Evolutionary conservation across 2,797 vertebrate species (phyloP).

Genomic region (Rhinogobio ventralis): DNA sequence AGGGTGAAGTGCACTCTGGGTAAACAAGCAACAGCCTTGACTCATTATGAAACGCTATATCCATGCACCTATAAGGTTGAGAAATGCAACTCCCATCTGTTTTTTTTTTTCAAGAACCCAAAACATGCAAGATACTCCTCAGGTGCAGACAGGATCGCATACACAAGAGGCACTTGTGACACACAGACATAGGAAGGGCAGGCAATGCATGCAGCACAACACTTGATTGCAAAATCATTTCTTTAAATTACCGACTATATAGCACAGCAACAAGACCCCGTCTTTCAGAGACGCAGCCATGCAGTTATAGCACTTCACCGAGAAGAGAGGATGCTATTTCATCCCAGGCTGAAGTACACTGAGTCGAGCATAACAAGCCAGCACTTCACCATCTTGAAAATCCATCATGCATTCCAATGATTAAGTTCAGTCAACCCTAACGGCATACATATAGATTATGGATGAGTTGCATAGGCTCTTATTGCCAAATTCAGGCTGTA

Average conservation of each 20-base stretch:
- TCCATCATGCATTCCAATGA: conserved; percentile 49
- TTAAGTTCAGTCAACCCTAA: conserved; percentile 40
- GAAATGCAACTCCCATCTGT: conserved; percentile 7
- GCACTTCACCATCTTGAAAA: conserved; percentile 28
- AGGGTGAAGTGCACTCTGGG: background rate
- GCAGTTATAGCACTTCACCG: conserved; percentile 12
- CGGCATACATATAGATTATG: conserved; percentile 27
- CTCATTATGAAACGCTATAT: conserved; percentile 1
- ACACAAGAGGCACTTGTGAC: conserved; percentile 1
- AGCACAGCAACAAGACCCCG: background rate
- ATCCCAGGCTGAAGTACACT: conserved; percentile 16
- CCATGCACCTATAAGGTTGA: conserved; percentile 22
- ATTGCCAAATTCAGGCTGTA: background rate
- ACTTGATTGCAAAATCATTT: background rate
- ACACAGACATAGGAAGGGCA: background rate
- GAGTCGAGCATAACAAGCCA: conserved; percentile 34
- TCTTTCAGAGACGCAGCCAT: conserved; percentile 32
- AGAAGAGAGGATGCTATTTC: conserved; percentile 26
- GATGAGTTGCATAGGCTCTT: background rate
- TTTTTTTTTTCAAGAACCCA: background rate
- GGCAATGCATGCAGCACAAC: conserved; percentile 12
- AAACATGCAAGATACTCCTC: background rate
- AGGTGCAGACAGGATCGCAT: background rate
- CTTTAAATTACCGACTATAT: background rate
- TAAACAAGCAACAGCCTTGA: conserved; percentile 4